Base-by-base conservation (phyloP, 2,113 vertebrate genomes). In the Otolemur garnettii region DNA sequence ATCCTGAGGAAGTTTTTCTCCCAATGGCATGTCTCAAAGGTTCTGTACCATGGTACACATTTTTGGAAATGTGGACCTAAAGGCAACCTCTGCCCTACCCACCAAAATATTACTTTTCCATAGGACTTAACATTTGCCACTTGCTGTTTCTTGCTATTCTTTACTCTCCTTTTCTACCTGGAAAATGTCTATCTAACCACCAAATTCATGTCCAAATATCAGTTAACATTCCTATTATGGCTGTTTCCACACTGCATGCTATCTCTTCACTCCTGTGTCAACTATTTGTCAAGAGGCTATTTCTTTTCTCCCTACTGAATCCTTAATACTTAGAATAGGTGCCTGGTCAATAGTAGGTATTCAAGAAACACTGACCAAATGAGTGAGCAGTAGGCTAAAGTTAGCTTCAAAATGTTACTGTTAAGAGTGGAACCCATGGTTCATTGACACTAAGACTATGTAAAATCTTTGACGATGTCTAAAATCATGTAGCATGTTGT, bases 331-430 rank as follows among this genome's bases (percentile, higher is more conserved):
- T 45, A 72, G 26, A 83, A 87, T 78, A 90, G 33, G 5, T 28
- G 2, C 19, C 17, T 88, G 14, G 28, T 55, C 55, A 66, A 53
- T 45, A 80, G 28, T 35, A 68, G 69, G 35, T 85, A 80, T 57
- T 78, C 6, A 78, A 72, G 35, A 82, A 80, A 62, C 62, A 42
- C 2, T 91, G n/a, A 97, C 88, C 64, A 18, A 92, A 87, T 64
- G 14, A 57, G 30, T 62, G 59, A 78, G 92, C 90, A 77, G 10
- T n/a, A 74, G 18, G 5, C 28, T n/a, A 35, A 33, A 26, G 12
- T 21, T 87, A 59, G 64, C 59, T 87, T 92, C 75, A 17, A 82
- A 92, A 3, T 50, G 0, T 66, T 82, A n/a, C 13, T 71, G 22
- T 72, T 81, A 57, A 64, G n/a, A 79, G 26, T n/a, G 22, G 21